phyloP scores from a whole-genome alignment of 2,113 vertebrate species.

The Psilopogon haemacephalus region DNA sequence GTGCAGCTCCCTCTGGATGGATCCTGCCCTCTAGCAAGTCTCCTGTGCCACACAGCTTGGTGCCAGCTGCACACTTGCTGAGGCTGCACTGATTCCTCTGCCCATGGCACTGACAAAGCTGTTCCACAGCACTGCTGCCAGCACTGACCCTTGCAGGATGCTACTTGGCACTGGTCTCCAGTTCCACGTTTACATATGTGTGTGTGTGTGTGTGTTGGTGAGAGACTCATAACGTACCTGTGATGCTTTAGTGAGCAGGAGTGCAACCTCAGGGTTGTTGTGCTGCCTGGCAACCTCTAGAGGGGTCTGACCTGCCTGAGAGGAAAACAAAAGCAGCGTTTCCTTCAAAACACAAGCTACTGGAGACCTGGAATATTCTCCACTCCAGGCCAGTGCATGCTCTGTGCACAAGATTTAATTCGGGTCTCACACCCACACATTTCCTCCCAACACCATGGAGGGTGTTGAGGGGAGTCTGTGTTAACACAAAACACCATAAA shows the following conservation, averaged over 20 bases:
- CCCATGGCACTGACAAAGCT: too few relatives aligned
- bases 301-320: constrained; percentile 88
- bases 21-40: too few relatives aligned
- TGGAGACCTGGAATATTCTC: background rate
- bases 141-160: too few relatives aligned
- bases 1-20: too few relatives aligned
- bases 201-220: background rate
- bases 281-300: constrained; percentile 90
- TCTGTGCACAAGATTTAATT: background rate
- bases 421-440: background rate
- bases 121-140: too few relatives aligned
- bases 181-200: background rate
- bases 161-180: too few relatives aligned
- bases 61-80: too few relatives aligned
- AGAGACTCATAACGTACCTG: constrained; percentile 77
- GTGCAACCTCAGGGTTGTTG: constrained; percentile 90
- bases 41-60: too few relatives aligned
- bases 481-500: background rate
- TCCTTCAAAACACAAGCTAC: background rate
- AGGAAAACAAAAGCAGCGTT: background rate
- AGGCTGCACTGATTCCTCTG: too few relatives aligned
- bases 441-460: background rate
- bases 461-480: background rate
- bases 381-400: background rate
- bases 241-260: constrained; percentile 92